Evolutionary conservation across 2,113 vertebrate species (phyloP), one percentile per base, ranked within the genome.

Genomic region (Paramisgurnus dabryanus): DNA sequence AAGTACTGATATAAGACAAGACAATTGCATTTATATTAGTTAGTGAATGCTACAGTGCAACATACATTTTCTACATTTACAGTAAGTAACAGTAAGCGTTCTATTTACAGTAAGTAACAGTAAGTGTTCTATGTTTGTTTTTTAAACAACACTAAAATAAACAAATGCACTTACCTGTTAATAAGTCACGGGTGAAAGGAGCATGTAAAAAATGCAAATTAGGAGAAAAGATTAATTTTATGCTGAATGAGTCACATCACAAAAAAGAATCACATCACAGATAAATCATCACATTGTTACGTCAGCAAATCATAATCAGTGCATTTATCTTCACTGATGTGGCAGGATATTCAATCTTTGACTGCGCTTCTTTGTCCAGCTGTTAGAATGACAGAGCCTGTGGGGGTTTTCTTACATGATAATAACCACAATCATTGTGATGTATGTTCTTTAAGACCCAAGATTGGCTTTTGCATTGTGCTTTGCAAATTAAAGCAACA

Each of bases 151-250:
- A 80, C 34, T 6, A 45, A 39, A 80, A 34, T 10, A 53, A 15
- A 67, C 15, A 61, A 70, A 67, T 39, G 13, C 12, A 79, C 83
- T 18, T 85, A 82, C 80, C 80, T 84, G 83, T 84, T 82, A 79
- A 75, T 60, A 49, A n/a, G 15, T 15, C 73, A 11, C 22, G 18
- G 63, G 45, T 6, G 40, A 65, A 34, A 34, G 64, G 18, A 70
- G 64, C 77, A 8, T 7, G 15, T 11, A 72, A 76, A n/a, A 70
- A 4, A 1, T 3, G 4, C n/a, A 75, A 58, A 66, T 6, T 15
- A 43, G 15, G 9, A 40, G 5, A 70, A 9, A 3, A 66, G 15
- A 66, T 76, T 53, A 41, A 66, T 74, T 71, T 71, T 75, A 64
- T 0, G 11, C 50, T 4, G 4, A 53, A 53, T 53, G 4, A 49